These are phyloP conservation scores for Lamellibrachia columna DNA, from an alignment of 2,888 invertebrate genomes.

Conservation along the genomic window DNA sequence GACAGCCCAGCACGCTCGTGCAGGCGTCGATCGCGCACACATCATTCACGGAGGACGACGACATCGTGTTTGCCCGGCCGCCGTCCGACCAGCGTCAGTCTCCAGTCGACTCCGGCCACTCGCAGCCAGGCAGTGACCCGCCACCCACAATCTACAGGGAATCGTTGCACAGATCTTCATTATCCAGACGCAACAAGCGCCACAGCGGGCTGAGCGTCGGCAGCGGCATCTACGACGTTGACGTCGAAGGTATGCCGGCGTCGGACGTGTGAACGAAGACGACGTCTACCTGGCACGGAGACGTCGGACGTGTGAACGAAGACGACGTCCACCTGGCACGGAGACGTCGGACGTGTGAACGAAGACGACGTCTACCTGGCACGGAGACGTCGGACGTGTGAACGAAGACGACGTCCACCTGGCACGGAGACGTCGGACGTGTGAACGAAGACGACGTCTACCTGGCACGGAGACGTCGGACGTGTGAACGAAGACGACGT, in stretches of 20 bases:
- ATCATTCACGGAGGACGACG: neutral
- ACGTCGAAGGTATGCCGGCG: neutral
- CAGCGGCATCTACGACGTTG: neutral
- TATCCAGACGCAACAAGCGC: neutral
- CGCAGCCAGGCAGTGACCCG: conserved; percentile 3
- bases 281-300: too few relatives aligned
- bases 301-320: neutral
- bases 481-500: neutral
- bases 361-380: too few relatives aligned
- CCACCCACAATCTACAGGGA: neutral
- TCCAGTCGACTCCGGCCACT: neutral
- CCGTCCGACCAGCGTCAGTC: neutral
- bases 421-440: neutral
- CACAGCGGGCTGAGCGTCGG: neutral
- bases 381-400: too few relatives aligned
- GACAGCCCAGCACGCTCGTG: neutral
- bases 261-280: neutral
- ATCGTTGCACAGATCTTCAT: neutral
- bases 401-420: neutral
- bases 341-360: neutral
- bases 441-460: too few relatives aligned
- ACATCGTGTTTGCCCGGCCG: neutral
- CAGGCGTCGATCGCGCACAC: neutral
- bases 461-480: too few relatives aligned
- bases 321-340: neutral